phyloP scores from a whole-genome alignment of 1,140 invertebrate genomes.

The Hyles euphorbiae region DNA sequence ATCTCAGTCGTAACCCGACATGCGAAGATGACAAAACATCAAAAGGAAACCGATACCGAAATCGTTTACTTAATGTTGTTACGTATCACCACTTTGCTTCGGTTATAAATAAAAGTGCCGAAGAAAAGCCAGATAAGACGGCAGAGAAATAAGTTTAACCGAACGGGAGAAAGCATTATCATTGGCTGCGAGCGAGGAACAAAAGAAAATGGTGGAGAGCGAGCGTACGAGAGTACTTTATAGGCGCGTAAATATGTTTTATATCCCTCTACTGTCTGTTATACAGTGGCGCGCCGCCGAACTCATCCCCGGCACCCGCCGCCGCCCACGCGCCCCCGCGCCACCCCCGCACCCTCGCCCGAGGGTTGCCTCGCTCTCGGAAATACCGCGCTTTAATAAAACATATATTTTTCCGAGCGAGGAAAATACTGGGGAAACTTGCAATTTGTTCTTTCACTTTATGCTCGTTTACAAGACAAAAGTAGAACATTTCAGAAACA shows the following conservation, averaged over 20 bases:
- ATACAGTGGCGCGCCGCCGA: slow-evolving; percentile 65
- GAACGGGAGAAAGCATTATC: slow-evolving; percentile 72
- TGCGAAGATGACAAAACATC: slow-evolving; percentile 20
- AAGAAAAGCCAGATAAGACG: slow-evolving; percentile 70
- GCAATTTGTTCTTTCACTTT: slow-evolving; percentile 76
- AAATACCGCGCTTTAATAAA: slow-evolving; percentile 75
- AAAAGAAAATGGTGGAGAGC: slow-evolving; percentile 73
- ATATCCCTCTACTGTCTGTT: slow-evolving; percentile 74
- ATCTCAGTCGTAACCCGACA: neutral
- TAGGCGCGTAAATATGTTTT: slow-evolving; percentile 75
- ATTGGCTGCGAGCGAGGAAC: slow-evolving; percentile 70
- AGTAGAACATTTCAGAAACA: slow-evolving; percentile 73
- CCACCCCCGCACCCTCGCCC: slow-evolving; percentile 34
- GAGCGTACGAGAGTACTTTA: slow-evolving; percentile 74
- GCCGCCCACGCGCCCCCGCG: slow-evolving; percentile 20
- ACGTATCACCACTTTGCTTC: slow-evolving; percentile 50
- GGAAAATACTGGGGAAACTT: slow-evolving; percentile 75
- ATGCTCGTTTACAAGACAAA: slow-evolving; percentile 76
- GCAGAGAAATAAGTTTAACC: slow-evolving; percentile 72
- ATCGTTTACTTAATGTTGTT: slow-evolving; percentile 55
- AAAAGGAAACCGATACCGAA: slow-evolving; percentile 37
- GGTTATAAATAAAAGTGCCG: slow-evolving; percentile 67
- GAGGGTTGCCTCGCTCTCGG: slow-evolving; percentile 69
- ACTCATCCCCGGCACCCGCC: slow-evolving; percentile 23
- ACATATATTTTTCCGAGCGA: slow-evolving; percentile 75